Base-by-base conservation (phyloP, 2,113 vertebrate genomes). In the Notarius quadriscutis region DNA sequence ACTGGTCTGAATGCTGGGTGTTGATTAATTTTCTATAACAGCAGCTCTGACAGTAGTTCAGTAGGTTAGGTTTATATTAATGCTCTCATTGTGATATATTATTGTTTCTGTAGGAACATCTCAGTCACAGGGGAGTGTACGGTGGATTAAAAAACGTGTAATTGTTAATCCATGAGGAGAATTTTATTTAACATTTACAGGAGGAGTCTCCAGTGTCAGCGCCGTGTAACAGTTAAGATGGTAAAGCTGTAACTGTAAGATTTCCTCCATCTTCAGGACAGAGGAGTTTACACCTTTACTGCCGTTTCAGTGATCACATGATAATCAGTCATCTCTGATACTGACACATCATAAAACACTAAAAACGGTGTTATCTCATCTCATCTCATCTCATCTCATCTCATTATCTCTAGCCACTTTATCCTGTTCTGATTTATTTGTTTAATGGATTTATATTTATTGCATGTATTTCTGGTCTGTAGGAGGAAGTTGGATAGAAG, bases 401-500 rank as follows among this genome's bases (percentile, higher is more conserved):
- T n/a, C n/a, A n/a, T n/a, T n/a, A n/a, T n/a, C n/a, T n/a, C n/a
- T n/a, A n/a, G n/a, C n/a, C n/a, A n/a, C n/a, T n/a, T n/a, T n/a
- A n/a, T n/a, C n/a, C n/a, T n/a, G n/a, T 71, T 34, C 27, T 30
- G 8, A 18, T 10, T 48, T 48, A 50, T 48, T 48, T 22, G 20
- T 22, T 75, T 27, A 17, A n/a, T n/a, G 5, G 11, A 27, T 15
- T 53, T 5, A 12, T 77, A 51, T 51, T 51, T 51, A 50, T n/a
- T 78, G 25, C 53, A 11, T 78, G 50, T 53, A 50, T 27, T 78
- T 51, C 48, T 78, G 75, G 50, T 55, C 75, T 74, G 78, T 72
- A 50, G 65, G 85, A 82, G 53, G 85, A 74, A 51, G 65, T 71
- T 86, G 65, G 53, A 50, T 15, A 17, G 27, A 53, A 51, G 65